Percentiles rank a stretch among this genome's conserved stretches.
Evolutionary conservation across 2,888 invertebrate species (phyloP).

Genomic region (Phania funesta): DNA sequence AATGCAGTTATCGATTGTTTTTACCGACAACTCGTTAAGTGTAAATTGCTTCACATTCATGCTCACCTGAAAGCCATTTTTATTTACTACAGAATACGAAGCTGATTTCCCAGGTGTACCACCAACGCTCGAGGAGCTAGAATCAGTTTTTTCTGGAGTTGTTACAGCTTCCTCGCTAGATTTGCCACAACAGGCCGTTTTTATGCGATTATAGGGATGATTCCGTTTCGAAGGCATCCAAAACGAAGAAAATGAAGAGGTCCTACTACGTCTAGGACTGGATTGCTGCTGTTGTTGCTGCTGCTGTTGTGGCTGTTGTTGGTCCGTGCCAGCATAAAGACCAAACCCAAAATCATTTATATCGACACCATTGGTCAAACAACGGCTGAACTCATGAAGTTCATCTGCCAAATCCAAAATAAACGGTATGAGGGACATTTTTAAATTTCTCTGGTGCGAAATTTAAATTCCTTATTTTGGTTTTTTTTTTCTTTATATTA

Average conservation of each 20-base stretch:
- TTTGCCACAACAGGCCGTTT: constrained; percentile 67
- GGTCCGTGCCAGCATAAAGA: constrained; percentile 75
- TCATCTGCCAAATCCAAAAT: constrained; percentile 74
- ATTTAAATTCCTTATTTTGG: constrained; percentile 1
- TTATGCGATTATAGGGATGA: constrained; percentile 69
- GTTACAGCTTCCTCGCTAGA: constrained; percentile 42
- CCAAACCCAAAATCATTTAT: constrained; percentile 77
- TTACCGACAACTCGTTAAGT: constrained; percentile 86
- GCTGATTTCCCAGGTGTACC: constrained; percentile 66
- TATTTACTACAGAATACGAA: constrained; percentile 79
- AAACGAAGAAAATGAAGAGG: constrained; percentile 66
- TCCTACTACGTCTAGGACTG: constrained; percentile 68
- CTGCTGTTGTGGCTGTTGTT: constrained; percentile 67
- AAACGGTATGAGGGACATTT: constrained; percentile 74
- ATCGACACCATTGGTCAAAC: constrained; percentile 71
- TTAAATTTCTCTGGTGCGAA: constrained; percentile 20
- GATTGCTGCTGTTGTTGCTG: constrained; percentile 70
- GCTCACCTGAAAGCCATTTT: constrained; percentile 86
- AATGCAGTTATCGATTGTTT: constrained; percentile 84
- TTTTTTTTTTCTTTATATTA: constrained; percentile 6
- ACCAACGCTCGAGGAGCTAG: constrained; percentile 34
- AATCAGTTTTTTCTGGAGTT: constrained; percentile 50
- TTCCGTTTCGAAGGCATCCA: constrained; percentile 69
- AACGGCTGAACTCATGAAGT: constrained; percentile 70
- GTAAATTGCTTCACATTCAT: constrained; percentile 86